These are phyloP conservation scores for Pandion haliaetus DNA, from an alignment of 2,113 vertebrate species.

Conservation along the genomic window DNA sequence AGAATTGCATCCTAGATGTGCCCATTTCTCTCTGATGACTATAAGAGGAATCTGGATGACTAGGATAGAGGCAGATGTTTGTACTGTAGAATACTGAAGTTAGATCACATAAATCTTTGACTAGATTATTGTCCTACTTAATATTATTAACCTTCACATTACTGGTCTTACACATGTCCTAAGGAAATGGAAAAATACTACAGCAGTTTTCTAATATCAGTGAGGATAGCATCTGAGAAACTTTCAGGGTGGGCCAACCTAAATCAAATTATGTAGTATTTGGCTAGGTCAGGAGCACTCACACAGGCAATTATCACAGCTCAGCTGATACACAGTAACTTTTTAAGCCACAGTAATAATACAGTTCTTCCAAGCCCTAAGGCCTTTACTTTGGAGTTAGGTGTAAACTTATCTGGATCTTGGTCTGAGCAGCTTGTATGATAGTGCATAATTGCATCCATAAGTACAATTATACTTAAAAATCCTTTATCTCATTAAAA, in stretches of 20 bases:
- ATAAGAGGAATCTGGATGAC: neutral
- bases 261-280: neutral
- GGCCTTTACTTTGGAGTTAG: neutral
- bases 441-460: neutral
- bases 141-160: neutral
- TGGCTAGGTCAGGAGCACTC: neutral
- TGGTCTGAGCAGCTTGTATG: neutral
- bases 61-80: neutral
- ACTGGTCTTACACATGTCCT: neutral
- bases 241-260: neutral
- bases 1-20: neutral
- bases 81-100: neutral
- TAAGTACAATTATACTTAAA: neutral
- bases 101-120: neutral
- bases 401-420: neutral
- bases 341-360: neutral
- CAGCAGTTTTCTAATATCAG: neutral
- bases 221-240: neutral
- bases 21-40: neutral
- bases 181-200: neutral
- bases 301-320: neutral
- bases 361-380: neutral
- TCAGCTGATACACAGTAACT: neutral
- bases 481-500: neutral
- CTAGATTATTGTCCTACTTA: neutral